phyloP scores from a whole-genome alignment of 2,113 vertebrate species.

The Struthidea cinerea region DNA sequence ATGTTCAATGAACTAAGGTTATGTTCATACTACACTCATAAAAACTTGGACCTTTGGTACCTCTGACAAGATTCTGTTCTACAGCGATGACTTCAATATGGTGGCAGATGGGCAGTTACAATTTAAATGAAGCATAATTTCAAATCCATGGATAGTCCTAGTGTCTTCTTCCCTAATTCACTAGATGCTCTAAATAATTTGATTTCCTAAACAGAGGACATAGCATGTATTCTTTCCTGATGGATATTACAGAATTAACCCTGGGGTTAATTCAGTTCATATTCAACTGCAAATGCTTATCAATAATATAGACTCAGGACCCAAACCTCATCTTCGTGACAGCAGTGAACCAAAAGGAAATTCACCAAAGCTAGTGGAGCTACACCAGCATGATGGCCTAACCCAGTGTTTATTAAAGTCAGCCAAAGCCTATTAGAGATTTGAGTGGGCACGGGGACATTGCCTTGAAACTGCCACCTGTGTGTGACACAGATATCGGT shows the following conservation, averaged over 20 bases:
- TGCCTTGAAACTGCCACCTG: neutral
- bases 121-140: constrained; percentile 3
- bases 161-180: neutral
- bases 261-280: neutral
- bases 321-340: neutral
- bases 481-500: neutral
- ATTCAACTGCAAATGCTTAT: neutral
- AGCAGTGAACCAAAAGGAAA: neutral
- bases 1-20: neutral
- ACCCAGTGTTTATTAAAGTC: neutral
- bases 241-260: neutral
- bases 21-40: neutral
- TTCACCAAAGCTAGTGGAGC: neutral
- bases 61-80: neutral
- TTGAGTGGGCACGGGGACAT: neutral
- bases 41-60: neutral
- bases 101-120: neutral
- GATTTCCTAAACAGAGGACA: neutral
- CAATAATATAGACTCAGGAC: neutral
- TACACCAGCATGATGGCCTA: neutral
- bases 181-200: neutral
- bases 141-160: neutral
- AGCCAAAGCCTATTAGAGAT: neutral
- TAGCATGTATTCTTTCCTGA: neutral
- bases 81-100: neutral